These are phyloP conservation scores for Dipodomys stephensi DNA, from an alignment of 2,113 vertebrate genomes.

Conservation along the genomic window DNA sequence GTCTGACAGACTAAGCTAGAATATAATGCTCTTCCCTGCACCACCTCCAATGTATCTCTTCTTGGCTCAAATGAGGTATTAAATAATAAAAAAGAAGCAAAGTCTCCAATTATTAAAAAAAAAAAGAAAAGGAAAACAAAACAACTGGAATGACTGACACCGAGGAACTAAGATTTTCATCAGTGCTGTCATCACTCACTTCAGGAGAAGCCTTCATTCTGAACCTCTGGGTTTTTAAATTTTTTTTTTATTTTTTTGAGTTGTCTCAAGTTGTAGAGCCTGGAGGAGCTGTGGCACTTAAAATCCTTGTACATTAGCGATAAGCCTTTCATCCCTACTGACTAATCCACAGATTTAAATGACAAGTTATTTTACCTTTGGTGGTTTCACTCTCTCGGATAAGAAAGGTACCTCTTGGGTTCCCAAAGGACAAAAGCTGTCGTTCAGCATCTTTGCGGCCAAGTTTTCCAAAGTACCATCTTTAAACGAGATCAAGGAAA, in stretches of 20 bases:
- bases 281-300: neutral
- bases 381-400: constrained; percentile 99
- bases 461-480: constrained; percentile 99
- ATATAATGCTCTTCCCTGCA: neutral
- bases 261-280: neutral
- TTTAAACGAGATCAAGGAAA: constrained; percentile 71
- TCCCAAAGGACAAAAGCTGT: constrained; percentile 95
- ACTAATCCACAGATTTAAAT: constrained; percentile 10
- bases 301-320: neutral
- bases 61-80: neutral
- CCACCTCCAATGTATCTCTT: neutral
- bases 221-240: neutral
- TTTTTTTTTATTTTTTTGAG: neutral
- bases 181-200: neutral
- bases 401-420: constrained; percentile 96
- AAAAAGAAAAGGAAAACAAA: constrained; percentile 16
- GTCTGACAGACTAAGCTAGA: neutral
- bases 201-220: neutral
- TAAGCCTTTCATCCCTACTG: constrained; percentile 13
- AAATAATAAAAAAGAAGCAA: constrained; percentile 8
- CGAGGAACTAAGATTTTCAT: neutral
- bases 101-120: neutral
- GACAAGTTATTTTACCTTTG: constrained; percentile 90
- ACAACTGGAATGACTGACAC: neutral
- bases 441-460: constrained; percentile 98